These are phyloP conservation scores for Timema cristinae DNA, from an alignment of 2,888 invertebrate genomes.

Conservation along the genomic window DNA sequence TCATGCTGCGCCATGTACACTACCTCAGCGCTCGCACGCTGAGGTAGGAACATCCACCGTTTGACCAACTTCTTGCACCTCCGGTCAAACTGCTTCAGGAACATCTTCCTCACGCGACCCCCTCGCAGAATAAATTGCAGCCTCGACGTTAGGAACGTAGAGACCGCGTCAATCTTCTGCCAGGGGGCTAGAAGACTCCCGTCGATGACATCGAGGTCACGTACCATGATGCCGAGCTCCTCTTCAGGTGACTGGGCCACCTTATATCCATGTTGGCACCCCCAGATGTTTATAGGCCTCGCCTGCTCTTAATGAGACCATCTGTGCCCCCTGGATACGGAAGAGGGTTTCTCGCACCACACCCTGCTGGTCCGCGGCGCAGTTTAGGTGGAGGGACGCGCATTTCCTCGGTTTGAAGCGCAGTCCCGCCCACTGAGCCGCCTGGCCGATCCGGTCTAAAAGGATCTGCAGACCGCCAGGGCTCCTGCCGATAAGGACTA, in stretches of 20 bases:
- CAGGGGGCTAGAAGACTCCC: slow-evolving; percentile 32
- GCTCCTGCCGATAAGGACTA: too few relatives aligned
- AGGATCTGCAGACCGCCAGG: too few relatives aligned
- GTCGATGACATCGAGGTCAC: slow-evolving; percentile 17
- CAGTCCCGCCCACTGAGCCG: too few relatives aligned
- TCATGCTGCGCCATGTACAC: too few relatives aligned
- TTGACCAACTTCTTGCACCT: slow-evolving; percentile 32
- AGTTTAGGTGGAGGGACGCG: too few relatives aligned
- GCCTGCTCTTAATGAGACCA: slow-evolving; percentile 12
- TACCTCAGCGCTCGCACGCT: too few relatives aligned
- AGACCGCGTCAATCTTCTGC: slow-evolving; percentile 35
- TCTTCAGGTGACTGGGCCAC: slow-evolving; percentile 32
- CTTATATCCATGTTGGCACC: slow-evolving; percentile 38
- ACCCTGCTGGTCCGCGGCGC: too few relatives aligned
- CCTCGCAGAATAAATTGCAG: slow-evolving; percentile 38
- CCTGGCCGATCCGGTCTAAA: too few relatives aligned
- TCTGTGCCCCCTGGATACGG: too few relatives aligned
- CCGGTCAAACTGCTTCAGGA: slow-evolving; percentile 20
- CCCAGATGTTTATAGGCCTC: slow-evolving; percentile 39
- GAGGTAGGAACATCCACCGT: too few relatives aligned
- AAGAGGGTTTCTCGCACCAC: too few relatives aligned
- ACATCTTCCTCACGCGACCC: slow-evolving; percentile 22
- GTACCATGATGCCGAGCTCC: slow-evolving; percentile 22
- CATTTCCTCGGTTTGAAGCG: too few relatives aligned
- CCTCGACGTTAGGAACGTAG: slow-evolving; percentile 35